phyloP scores from a whole-genome alignment of 2,888 invertebrate species.

The Standfussiana lucernea region DNA sequence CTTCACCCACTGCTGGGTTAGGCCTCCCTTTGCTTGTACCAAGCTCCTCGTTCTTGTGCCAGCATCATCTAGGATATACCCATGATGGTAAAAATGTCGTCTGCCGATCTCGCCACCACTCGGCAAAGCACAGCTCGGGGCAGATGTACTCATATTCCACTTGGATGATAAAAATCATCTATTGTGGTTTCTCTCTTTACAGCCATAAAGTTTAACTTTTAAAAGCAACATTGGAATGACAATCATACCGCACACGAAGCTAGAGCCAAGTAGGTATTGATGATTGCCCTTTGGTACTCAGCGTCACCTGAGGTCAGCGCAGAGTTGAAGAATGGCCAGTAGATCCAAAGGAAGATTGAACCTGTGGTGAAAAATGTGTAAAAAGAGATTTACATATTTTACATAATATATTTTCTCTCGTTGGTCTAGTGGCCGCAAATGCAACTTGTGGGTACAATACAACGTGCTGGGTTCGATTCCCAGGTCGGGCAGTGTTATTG shows the following conservation, averaged over 20 bases:
- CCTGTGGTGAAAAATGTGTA: slow-evolving; percentile 89
- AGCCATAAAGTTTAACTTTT: background rate
- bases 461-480: background rate
- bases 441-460: background rate
- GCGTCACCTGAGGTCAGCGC: slow-evolving; percentile 92
- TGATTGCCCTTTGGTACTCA: slow-evolving; percentile 95
- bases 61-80: background rate
- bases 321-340: slow-evolving; percentile 99
- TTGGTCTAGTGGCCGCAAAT: background rate
- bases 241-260: slow-evolving; percentile 92
- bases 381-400: background rate
- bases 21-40: background rate
- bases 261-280: slow-evolving; percentile 98
- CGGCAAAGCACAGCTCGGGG: background rate
- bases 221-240: background rate
- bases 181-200: background rate
- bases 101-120: background rate
- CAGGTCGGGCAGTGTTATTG: background rate
- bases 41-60: background rate
- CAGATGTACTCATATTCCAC: background rate
- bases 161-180: background rate
- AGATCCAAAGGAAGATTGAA: slow-evolving; percentile 98
- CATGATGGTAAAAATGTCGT: background rate
- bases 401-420: no score
- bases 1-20: background rate